A percentile compares a stretch with the other conserved stretches of the same genome.
Conservation (phyloP, 2,113 vertebrate species). For the Equus quagga region DNA sequence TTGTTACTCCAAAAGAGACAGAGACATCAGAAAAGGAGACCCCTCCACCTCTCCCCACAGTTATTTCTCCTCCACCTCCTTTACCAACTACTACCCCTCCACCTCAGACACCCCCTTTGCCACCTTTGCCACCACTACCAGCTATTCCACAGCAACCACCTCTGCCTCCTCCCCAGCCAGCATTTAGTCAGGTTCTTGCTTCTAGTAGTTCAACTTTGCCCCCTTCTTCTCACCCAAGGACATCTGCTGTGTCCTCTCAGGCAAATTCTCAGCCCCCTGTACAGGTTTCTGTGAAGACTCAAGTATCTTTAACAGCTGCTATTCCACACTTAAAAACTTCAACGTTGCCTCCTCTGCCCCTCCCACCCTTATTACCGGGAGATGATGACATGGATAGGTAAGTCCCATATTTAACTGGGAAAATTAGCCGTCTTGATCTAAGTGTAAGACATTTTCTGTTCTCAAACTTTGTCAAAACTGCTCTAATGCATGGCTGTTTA, state of each 20-base stretch:
- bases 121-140: slow-evolving; percentile 87
- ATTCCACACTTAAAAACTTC: slow-evolving; percentile 95
- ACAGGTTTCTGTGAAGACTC: slow-evolving; percentile 89
- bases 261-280: slow-evolving; percentile 91
- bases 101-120: slow-evolving; percentile 86
- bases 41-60: slow-evolving; percentile 85
- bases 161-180: slow-evolving; percentile 82
- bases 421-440: slow-evolving; percentile 29
- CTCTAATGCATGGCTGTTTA: slow-evolving; percentile 5
- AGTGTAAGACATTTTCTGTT: not conserved
- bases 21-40: slow-evolving; percentile 86
- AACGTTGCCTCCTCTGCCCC: slow-evolving; percentile 95
- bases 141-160: slow-evolving; percentile 80
- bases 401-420: slow-evolving; percentile 77
- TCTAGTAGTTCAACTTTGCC: slow-evolving; percentile 84
- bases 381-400: slow-evolving; percentile 96
- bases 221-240: slow-evolving; percentile 85
- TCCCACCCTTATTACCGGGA: slow-evolving; percentile 95
- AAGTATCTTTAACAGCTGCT: slow-evolving; percentile 88
- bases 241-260: slow-evolving; percentile 89
- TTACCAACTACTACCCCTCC: slow-evolving; percentile 90
- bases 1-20: slow-evolving; percentile 86
- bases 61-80: slow-evolving; percentile 88
- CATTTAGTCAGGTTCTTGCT: slow-evolving; percentile 81
- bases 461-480: slow-evolving; percentile 41